Conservation (phyloP, 2,888 invertebrate species). For the Caenorhabditis wallacei region DNA sequence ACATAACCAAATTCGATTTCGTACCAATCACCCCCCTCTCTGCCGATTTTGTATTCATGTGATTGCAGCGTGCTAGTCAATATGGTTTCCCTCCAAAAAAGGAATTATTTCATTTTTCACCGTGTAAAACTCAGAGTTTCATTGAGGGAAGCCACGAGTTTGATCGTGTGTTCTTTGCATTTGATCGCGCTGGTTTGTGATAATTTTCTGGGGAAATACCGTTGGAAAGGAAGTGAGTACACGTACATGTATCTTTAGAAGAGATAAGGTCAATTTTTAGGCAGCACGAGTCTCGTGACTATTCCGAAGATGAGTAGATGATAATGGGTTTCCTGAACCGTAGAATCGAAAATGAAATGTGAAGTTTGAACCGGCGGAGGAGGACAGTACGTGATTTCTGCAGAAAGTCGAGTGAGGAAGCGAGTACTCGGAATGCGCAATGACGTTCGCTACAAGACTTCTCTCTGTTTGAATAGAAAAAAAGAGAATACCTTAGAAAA, state of each 20-base stretch:
- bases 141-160: slow-evolving; percentile 39
- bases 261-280: slow-evolving; percentile 34
- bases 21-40: slow-evolving; percentile 35
- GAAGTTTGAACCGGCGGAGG: slow-evolving; percentile 49
- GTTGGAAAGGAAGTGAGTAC: slow-evolving; percentile 29
- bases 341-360: slow-evolving; percentile 31
- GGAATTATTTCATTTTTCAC: slow-evolving; percentile 2
- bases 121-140: slow-evolving; percentile 28
- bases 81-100: neutral
- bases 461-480: neutral
- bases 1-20: slow-evolving; percentile 42
- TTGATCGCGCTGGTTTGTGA: slow-evolving; percentile 62
- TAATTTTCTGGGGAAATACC: slow-evolving; percentile 53
- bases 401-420: slow-evolving; percentile 15
- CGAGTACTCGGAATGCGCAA: slow-evolving; percentile 47
- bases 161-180: slow-evolving; percentile 58
- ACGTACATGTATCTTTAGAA: slow-evolving; percentile 18
- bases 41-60: slow-evolving; percentile 36
- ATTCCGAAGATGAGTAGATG: slow-evolving; percentile 13
- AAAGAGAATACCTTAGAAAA: neutral
- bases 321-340: slow-evolving; percentile 43
- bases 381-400: slow-evolving; percentile 45
- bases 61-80: slow-evolving; percentile 36
- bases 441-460: slow-evolving; percentile 52
- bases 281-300: slow-evolving; percentile 40